Evolutionary conservation across 2,888 invertebrate species (phyloP).

Genomic region (Ectemnius lituratus): DNA sequence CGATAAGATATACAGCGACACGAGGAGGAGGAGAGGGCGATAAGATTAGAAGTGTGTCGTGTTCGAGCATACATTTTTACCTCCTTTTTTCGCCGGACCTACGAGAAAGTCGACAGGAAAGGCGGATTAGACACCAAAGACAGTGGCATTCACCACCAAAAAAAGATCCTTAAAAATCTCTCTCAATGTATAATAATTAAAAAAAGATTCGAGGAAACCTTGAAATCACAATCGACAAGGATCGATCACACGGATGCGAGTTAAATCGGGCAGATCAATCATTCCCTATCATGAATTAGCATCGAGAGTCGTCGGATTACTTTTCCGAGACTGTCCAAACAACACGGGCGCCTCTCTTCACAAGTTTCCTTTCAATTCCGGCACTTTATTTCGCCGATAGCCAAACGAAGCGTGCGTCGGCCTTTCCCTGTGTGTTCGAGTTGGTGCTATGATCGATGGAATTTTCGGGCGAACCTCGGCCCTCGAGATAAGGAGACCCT

Average conservation of each 20-base stretch:
- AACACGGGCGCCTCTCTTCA: neutral
- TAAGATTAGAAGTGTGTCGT: slow-evolving; percentile 69
- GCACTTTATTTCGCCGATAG: too few relatives aligned
- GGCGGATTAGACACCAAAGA: too few relatives aligned
- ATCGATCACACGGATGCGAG: slow-evolving; percentile 38
- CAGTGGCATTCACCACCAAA: too few relatives aligned
- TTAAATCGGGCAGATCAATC: slow-evolving; percentile 44
- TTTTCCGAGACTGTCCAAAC: neutral
- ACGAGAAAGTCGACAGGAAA: too few relatives aligned
- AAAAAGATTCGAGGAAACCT: slow-evolving; percentile 8
- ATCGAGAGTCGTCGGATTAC: slow-evolving; percentile 25
- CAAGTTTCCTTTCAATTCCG: too few relatives aligned
- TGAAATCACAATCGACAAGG: slow-evolving; percentile 31
- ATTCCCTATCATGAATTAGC: slow-evolving; percentile 31
- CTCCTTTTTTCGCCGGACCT: too few relatives aligned
- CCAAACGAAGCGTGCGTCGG: too few relatives aligned
- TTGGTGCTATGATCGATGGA: neutral
- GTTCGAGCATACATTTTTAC: too few relatives aligned
- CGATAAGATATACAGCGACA: slow-evolving; percentile 67
- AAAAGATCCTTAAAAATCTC: too few relatives aligned
- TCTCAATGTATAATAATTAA: too few relatives aligned
- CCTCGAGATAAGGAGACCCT: slow-evolving; percentile 32
- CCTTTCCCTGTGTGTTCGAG: too few relatives aligned
- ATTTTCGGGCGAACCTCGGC: slow-evolving; percentile 16
- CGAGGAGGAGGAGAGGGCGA: slow-evolving; percentile 48